Conservation (phyloP, 2,888 invertebrate species). For the Tetragonula carbonaria region DNA sequence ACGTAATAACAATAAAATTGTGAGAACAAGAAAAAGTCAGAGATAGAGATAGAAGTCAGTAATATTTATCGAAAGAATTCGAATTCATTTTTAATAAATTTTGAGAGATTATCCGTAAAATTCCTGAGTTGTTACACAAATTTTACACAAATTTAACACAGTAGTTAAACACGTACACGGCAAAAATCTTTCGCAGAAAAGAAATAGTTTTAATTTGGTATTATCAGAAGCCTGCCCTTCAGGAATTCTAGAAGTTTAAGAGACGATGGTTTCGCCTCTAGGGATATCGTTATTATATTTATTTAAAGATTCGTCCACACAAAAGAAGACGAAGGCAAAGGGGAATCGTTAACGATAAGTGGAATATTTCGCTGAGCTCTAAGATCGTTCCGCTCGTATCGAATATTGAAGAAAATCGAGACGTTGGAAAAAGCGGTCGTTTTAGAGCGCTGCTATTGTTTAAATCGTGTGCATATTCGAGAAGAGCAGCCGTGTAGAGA, state of each 20-base stretch:
- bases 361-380: neutral
- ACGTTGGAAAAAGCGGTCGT: neutral
- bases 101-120: neutral
- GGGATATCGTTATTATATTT: neutral
- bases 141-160: no score
- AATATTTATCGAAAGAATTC: no score
- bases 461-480: constrained; percentile 22
- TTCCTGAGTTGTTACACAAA: no score
- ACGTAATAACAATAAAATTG: no score
- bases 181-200: no score
- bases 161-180: no score
- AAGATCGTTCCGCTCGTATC: neutral
- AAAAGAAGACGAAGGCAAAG: neutral
- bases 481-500: neutral
- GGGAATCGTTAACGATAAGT: neutral
- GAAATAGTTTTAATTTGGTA: no score
- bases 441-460: constrained; percentile 11
- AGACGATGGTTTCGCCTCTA: neutral
- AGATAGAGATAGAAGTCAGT: no score
- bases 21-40: no score
- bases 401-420: constrained; percentile 12
- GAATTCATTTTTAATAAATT: neutral
- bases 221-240: no score
- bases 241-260: neutral
- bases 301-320: neutral